Evolutionary conservation across 2,888 invertebrate genomes (phyloP), one percentile per base, ranked within the genome.

Genomic region (Petrolisthes cinctipes): DNA sequence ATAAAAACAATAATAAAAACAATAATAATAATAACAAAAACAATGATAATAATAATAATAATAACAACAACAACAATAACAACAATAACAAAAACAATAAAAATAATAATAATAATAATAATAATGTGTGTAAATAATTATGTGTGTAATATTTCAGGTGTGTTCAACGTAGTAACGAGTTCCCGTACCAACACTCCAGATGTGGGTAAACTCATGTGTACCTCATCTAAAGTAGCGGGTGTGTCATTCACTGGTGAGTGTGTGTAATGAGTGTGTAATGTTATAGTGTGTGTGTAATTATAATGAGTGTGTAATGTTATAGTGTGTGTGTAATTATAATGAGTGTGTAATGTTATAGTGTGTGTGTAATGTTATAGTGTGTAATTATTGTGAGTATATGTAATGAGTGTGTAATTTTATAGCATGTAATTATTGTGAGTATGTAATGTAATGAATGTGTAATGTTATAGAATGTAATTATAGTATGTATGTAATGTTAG

Each of bases 131-230:
- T 73, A 17, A 73, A 73, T 7, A 73, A 7, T 73, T 73, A 9
- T 51, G 54, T 94, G 94, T 0, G 92, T 93, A 20, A 6, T 71
- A 68, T 7, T 85, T 9, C 85, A 23, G 94, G 94, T 17, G 97
- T 98, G 0, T 94, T 99, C 61, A 99, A 99, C 93, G 95, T 99
- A 7, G 93, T 99, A 0, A 98, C 99, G 17, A 93, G 95, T 90
- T 95, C 95, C 85, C 94, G 96, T 79, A 94, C 94, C 85, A 96
- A 97, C 93, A 96, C 97, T 0, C 93, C 96, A 0, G 93, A 93
- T 3, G 95, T 99, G 87, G 99, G 99, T 0, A 95, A 96, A 92
- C 94, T 96, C 23, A 93, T 99, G 81, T 99, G 99, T 92, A 95
- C 96, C 92, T 96, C 96, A 93, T 95, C 96, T 5, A 94, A 95